Evolutionary conservation across 2,888 invertebrate species (phyloP), one percentile per base, ranked within the genome.

Genomic region (Cremastinae sp.): DNA sequence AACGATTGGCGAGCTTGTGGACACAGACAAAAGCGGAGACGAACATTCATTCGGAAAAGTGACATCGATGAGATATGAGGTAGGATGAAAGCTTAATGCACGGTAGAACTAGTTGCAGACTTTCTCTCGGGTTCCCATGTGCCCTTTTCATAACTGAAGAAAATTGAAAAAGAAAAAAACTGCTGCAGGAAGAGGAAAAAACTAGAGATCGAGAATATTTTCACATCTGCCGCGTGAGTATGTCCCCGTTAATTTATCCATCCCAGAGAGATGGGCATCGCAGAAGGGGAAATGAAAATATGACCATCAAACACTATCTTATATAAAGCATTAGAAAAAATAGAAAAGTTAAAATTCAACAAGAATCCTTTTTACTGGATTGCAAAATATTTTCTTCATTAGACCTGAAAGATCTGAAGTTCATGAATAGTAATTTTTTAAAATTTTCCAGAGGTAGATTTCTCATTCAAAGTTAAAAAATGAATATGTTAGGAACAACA

Each of bases 51-150:
- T 53, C 37, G 53, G 53, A 43, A 76, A 73, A 68, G 65, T 56
- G 53, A 55, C 39, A 45, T 12, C 45, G 41, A 45, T 35, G 59
- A 20, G 45, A 47, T 53, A n/a, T 37, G 65, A 53, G 53, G n/a
- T n/a, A 55, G 69, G 69, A 73, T 58, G 55, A 70, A 76, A 55
- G 59, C 37, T 41, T 70, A 41, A 55, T 55, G 35, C 69, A 61
- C 14, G 47, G 37, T 28, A 1, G 28, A 16, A 14, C 64, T 59
- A 69, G 76, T 61, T 61, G 76, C 71, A 58, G 62, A 43, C 14
- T 39, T 20, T 8, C 28, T 41, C n/a, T 9, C 45, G 47, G 12
- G 22, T 58, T 4, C 10, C 14, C 59, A 56, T 55, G 9, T 7
- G 35, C 37, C 10, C 43, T 28, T 28, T 28, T 28, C 20, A 65